Evolutionary conservation across 2,888 invertebrate genomes (phyloP).

Genomic region (Erpobdella octoculata): DNA sequence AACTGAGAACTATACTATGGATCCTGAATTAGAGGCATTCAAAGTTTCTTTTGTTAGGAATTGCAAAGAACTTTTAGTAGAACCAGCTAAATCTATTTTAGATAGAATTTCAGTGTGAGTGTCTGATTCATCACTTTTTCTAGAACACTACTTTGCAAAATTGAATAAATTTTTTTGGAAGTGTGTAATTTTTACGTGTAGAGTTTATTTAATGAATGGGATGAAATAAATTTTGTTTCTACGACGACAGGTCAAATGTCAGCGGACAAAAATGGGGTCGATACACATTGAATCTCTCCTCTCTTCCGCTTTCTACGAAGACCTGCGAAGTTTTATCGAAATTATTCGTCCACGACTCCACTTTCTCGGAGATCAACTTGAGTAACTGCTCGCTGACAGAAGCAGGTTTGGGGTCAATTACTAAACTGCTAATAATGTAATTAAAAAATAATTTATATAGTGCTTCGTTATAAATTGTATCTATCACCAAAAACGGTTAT

Average conservation of each 20-base stretch:
- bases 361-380: constrained; percentile 6
- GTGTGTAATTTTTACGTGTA: no score
- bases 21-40: not conserved
- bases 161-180: no score
- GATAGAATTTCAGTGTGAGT: constrained; percentile 12
- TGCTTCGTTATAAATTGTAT: no score
- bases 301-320: not conserved
- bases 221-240: not conserved
- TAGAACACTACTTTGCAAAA: no score
- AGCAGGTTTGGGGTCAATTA: not conserved
- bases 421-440: not conserved
- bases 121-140: not conserved
- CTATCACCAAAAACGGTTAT: no score
- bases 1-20: no score
- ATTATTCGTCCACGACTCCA: not conserved
- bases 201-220: not conserved
- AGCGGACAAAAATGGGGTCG: constrained; percentile 3
- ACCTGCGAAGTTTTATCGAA: not conserved
- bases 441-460: no score
- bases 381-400: constrained; percentile 8
- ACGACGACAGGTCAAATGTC: not conserved
- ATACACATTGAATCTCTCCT: constrained; percentile 9
- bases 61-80: constrained; percentile 4
- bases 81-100: constrained; percentile 5
- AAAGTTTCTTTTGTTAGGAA: constrained; percentile 17